These are phyloP conservation scores for Emydura subglobosa DNA, from an alignment of 2,113 vertebrate species.

Conservation along the genomic window DNA sequence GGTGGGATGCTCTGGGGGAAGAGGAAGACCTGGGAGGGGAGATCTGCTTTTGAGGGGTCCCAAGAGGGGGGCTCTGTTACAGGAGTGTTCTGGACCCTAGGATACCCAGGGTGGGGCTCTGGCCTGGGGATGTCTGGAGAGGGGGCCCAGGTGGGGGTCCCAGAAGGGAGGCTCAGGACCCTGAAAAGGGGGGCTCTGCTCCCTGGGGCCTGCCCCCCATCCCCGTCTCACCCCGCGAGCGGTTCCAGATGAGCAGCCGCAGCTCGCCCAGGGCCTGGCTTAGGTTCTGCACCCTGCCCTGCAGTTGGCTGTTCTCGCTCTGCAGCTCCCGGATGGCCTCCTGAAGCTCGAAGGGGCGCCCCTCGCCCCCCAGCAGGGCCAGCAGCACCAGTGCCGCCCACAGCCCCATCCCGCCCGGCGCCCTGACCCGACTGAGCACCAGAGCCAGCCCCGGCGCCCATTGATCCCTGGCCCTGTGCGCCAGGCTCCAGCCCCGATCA, in stretches of 20 bases:
- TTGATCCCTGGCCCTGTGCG: neutral
- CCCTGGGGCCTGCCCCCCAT: neutral
- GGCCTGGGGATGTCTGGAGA: too few species aligned
- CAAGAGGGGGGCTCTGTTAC: too few species aligned
- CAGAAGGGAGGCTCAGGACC: neutral
- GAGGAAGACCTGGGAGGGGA: too few species aligned
- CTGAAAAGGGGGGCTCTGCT: neutral
- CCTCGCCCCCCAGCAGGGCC: neutral
- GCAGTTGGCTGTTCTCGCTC: slow-evolving; percentile 84
- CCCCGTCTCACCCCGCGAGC: slow-evolving; percentile 71
- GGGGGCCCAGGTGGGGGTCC: too few species aligned
- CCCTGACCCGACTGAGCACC: neutral
- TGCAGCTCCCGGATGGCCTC: slow-evolving; percentile 84
- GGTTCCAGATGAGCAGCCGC: slow-evolving; percentile 79
- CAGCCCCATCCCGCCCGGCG: neutral
- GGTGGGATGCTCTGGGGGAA: neutral
- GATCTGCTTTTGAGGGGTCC: too few species aligned
- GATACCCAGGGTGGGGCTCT: too few species aligned
- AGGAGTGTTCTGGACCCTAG: too few species aligned
- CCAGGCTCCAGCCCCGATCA: neutral
- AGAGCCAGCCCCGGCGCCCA: neutral
- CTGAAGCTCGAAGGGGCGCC: slow-evolving; percentile 79
- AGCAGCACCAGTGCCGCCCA: neutral
- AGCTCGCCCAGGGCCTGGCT: slow-evolving; percentile 79
- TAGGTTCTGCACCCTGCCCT: slow-evolving; percentile 84